Evolutionary conservation across 2,113 vertebrate genomes (phyloP).

Genomic region (mouse (Mus musculus)): DNA sequence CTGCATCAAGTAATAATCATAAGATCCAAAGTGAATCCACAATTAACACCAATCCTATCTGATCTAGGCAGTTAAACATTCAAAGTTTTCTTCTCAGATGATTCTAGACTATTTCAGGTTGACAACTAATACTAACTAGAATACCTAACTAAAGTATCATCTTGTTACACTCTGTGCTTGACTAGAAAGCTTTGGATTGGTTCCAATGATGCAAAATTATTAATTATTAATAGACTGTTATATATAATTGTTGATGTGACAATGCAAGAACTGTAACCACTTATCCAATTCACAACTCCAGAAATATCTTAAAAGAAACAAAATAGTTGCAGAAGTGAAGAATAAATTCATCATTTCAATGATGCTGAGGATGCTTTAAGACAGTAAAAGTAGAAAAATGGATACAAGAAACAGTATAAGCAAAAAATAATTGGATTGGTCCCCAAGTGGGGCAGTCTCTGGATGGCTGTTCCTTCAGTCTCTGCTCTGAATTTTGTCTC

Average conservation of each 20-base stretch:
- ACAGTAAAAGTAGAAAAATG: neutral
- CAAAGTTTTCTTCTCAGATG: neutral
- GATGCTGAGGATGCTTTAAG: neutral
- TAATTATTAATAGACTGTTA: neutral
- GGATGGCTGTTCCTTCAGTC: too few species aligned
- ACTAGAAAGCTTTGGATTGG: neutral
- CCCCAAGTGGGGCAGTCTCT: too few species aligned
- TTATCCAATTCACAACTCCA: neutral
- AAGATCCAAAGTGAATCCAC: neutral
- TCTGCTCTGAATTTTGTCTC: too few species aligned
- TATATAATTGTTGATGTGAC: neutral
- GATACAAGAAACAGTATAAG: neutral
- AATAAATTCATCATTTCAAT: neutral
- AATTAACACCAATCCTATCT: neutral
- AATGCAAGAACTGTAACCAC: neutral
- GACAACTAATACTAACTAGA: neutral
- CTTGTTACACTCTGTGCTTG: neutral
- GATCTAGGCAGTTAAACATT: neutral
- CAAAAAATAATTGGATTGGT: neutral
- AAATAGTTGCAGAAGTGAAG: neutral
- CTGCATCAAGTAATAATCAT: neutral
- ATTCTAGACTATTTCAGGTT: neutral
- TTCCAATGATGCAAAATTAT: neutral
- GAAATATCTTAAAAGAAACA: neutral
- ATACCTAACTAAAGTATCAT: constrained; percentile 26